Conservation (phyloP, 2,888 invertebrate species). For the Nemapogon koenigi region DNA sequence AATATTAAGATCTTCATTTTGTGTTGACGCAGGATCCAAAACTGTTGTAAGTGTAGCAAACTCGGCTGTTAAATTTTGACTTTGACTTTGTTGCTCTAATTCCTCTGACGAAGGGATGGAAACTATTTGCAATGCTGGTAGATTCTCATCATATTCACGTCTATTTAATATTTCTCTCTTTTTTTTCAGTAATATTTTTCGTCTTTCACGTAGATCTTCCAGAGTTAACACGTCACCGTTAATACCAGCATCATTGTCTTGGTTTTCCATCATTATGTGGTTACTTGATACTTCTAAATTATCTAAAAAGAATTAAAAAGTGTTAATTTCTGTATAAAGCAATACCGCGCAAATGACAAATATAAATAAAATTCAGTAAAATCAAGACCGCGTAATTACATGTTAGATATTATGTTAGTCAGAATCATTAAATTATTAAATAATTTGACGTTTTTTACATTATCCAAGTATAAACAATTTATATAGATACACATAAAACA, state of each 20-base stretch:
- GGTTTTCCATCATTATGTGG: not conserved
- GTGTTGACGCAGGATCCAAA: conserved; percentile 4
- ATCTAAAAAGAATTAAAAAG: no score
- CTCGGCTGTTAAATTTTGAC: conserved; percentile 8
- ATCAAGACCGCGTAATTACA: no score
- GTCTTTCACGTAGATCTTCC: conserved; percentile 8
- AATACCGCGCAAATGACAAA: no score
- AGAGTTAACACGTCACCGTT: not conserved
- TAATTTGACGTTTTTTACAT: conserved; percentile 5
- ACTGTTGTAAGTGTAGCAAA: conserved; percentile 11
- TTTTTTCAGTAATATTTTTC: conserved; percentile 10
- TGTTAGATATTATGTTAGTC: not conserved
- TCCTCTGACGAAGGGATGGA: not conserved
- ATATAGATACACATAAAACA: no score
- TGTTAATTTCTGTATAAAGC: no score
- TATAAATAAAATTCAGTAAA: not conserved
- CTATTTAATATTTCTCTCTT: not conserved
- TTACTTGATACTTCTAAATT: not conserved
- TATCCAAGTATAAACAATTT: no score
- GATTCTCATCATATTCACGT: not conserved
- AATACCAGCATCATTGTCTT: not conserved
- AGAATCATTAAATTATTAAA: conserved; percentile 2
- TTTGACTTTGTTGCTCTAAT: conserved; percentile 4
- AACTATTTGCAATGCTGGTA: not conserved
- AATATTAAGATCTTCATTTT: not conserved